A percentile compares a stretch with the other conserved stretches of the same genome.
phyloP scores from a whole-genome alignment of 2,797 vertebrate genomes.

The Pyrrhura leucotis region DNA sequence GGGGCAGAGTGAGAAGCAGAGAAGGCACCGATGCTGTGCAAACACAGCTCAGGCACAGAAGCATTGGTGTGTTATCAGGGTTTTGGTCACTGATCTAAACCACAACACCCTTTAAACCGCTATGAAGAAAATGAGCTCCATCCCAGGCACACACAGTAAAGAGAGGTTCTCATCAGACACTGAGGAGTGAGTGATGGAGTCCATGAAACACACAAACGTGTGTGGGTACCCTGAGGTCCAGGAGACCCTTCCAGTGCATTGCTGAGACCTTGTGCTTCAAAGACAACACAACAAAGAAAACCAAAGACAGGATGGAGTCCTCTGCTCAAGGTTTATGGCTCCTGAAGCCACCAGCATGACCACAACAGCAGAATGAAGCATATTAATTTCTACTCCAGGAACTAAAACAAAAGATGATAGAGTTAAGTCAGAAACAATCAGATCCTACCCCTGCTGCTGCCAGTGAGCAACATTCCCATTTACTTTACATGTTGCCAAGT shows the following conservation, averaged over 20 bases:
- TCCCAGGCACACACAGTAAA: background rate
- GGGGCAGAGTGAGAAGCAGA: background rate
- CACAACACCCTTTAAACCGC: background rate
- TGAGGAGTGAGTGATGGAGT: background rate
- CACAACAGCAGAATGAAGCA: background rate
- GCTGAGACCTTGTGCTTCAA: background rate
- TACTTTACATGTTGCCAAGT: background rate
- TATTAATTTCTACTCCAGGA: background rate
- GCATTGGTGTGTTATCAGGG: background rate
- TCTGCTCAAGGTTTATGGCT: background rate
- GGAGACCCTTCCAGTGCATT: background rate
- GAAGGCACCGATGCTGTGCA: background rate
- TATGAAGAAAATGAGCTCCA: background rate
- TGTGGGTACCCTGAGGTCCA: background rate
- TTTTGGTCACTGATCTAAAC: background rate
- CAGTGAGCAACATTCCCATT: background rate
- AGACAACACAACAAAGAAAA: background rate
- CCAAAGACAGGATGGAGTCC: background rate
- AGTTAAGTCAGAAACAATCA: background rate
- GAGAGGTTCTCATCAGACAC: background rate
- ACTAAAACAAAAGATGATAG: background rate
- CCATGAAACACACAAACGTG: background rate
- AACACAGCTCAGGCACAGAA: background rate
- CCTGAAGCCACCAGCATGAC: background rate
- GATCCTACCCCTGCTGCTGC: background rate